These are phyloP conservation scores for Drosophila kanekoi DNA, from an alignment of 2,888 invertebrate species.

Conservation along the genomic window DNA sequence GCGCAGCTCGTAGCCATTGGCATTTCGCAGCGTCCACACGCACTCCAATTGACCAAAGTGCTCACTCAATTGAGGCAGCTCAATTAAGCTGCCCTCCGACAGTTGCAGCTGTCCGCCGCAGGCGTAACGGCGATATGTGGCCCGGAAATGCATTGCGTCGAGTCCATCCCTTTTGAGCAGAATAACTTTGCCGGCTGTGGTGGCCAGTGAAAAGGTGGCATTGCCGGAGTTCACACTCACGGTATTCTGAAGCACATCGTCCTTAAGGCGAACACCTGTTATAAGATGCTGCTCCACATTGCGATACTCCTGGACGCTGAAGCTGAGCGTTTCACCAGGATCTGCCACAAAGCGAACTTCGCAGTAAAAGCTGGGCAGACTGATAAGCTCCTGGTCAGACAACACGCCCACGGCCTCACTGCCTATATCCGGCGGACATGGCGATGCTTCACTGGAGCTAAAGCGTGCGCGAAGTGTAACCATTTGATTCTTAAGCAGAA, in stretches of 20 bases:
- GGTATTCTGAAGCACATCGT: slow-evolving; percentile 4
- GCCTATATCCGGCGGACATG: slow-evolving; percentile 86
- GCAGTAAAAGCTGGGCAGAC: slow-evolving; percentile 65
- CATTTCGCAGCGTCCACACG: slow-evolving; percentile 87
- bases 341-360: slow-evolving; percentile 47
- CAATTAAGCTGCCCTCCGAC: slow-evolving; percentile 77
- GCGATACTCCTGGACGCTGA: slow-evolving; percentile 53
- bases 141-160: slow-evolving; percentile 57
- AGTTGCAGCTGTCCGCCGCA: slow-evolving; percentile 89
- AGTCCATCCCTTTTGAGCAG: slow-evolving; percentile 44
- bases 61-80: slow-evolving; percentile 78
- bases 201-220: slow-evolving; percentile 55
- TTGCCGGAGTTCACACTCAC: slow-evolving; percentile 32
- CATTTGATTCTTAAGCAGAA: slow-evolving; percentile 70
- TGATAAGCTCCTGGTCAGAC: slow-evolving; percentile 32
- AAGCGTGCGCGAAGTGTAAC: slow-evolving; percentile 88
- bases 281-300: not conserved
- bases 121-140: slow-evolving; percentile 87
- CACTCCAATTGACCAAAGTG: slow-evolving; percentile 87
- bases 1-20: slow-evolving; percentile 81
- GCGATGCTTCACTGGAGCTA: slow-evolving; percentile 86
- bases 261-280: slow-evolving; percentile 32
- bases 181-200: slow-evolving; percentile 52
- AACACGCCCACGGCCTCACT: slow-evolving; percentile 73
- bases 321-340: slow-evolving; percentile 66